A percentile compares a stretch with the other conserved stretches of the same genome.
phyloP scores from a whole-genome alignment of 2,113 vertebrate genomes.

The Mesembrinibis cayennensis region DNA sequence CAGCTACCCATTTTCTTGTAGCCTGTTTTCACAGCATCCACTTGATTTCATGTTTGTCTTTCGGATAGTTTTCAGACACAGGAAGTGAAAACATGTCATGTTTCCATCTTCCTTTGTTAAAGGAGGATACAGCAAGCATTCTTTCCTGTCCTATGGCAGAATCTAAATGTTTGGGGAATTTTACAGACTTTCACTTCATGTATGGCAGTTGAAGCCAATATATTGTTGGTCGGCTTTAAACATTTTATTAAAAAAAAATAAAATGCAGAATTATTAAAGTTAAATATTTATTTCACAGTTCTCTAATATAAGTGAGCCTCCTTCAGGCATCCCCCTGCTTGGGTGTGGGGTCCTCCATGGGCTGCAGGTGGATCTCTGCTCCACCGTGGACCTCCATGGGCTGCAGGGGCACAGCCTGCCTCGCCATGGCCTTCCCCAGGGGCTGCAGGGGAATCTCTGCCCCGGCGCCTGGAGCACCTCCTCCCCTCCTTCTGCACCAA shows the following conservation, averaged over 20 bases:
- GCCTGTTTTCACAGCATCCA: not conserved
- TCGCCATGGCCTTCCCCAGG: not conserved
- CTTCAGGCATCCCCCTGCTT: not conserved
- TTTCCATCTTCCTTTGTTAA: not conserved
- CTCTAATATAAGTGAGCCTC: not conserved
- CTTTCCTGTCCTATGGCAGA: not conserved
- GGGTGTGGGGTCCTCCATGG: not conserved
- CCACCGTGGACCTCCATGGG: not conserved
- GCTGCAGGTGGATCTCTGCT: not conserved
- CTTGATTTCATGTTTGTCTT: not conserved
- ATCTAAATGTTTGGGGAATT: not conserved
- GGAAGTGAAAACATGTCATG: not conserved
- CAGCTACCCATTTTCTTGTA: not conserved
- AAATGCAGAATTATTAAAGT: not conserved
- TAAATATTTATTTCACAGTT: not conserved
- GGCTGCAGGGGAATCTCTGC: not conserved
- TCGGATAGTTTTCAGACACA: not conserved
- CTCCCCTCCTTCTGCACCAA: not conserved
- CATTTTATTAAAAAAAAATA: too few species aligned
- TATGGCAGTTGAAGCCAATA: not conserved
- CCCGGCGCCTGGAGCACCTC: too few species aligned
- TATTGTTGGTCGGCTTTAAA: not conserved
- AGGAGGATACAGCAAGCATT: not conserved
- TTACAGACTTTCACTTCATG: not conserved
- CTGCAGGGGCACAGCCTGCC: not conserved